Evolutionary conservation across 2,797 vertebrate species (phyloP).

Genomic region (Okamejei kenojei): DNA sequence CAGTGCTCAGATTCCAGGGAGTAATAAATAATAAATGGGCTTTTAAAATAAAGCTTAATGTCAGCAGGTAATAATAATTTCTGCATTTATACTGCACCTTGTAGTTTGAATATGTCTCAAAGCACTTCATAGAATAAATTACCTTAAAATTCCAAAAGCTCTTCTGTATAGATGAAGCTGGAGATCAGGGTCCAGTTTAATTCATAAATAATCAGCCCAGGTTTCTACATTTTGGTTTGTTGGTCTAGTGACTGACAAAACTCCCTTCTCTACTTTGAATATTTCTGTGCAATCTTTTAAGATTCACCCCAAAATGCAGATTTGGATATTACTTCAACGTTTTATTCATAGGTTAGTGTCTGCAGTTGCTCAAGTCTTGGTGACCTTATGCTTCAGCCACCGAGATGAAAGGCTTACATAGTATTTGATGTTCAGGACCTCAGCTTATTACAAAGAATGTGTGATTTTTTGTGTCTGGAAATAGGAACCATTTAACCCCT

Average conservation of each 20-base stretch:
- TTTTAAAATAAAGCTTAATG: conserved; percentile 11
- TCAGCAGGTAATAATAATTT: not conserved
- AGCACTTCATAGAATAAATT: not conserved
- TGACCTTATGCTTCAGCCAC: not conserved
- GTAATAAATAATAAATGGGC: not conserved
- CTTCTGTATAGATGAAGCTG: not conserved
- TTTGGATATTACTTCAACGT: not conserved
- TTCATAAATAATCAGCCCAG: not conserved
- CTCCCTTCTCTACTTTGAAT: not conserved
- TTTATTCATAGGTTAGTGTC: not conserved
- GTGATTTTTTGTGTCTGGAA: not conserved
- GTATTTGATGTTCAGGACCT: not conserved
- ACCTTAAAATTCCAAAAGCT: not conserved
- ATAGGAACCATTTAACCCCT: not conserved
- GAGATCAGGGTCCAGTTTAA: not conserved
- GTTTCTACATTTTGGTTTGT: not conserved
- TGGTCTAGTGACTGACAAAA: not conserved
- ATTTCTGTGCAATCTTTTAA: not conserved
- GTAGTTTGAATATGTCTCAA: not conserved
- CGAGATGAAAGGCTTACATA: not conserved
- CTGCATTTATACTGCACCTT: not conserved
- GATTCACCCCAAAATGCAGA: not conserved
- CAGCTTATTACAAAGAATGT: no score
- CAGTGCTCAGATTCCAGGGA: not conserved
- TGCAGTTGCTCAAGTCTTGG: not conserved